A percentile compares a stretch with the other conserved stretches of the same genome.
Evolutionary conservation across 2,113 vertebrate genomes (phyloP).

Genomic region (Esox niger): DNA sequence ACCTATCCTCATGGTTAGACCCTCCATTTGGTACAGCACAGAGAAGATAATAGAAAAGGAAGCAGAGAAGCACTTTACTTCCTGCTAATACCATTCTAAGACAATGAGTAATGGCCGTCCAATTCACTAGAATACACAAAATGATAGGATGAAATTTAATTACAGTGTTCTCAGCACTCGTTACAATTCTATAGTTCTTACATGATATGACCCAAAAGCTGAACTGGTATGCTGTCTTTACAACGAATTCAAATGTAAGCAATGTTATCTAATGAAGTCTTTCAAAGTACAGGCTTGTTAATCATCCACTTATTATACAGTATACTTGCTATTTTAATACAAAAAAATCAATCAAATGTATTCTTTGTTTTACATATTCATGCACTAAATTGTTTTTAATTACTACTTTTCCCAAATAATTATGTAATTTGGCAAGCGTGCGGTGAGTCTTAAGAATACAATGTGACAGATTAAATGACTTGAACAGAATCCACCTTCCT

Average conservation of each 20-base stretch:
- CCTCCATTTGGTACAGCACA: conserved; percentile 36
- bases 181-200: neutral
- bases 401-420: conserved; percentile 37
- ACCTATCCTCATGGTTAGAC: conserved; percentile 41
- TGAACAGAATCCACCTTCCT: conserved; percentile 34
- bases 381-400: conserved; percentile 47
- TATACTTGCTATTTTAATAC: neutral
- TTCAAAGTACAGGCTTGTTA: neutral
- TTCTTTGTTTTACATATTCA: conserved; percentile 47
- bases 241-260: neutral
- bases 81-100: conserved; percentile 17
- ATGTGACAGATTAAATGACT: conserved; percentile 49
- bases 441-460: conserved; percentile 34
- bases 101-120: neutral
- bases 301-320: neutral
- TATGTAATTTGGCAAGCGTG: conserved; percentile 23
- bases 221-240: neutral
- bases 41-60: conserved; percentile 29
- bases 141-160: neutral
- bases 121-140: neutral
- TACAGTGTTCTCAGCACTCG: neutral
- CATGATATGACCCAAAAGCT: neutral
- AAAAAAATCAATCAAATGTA: neutral
- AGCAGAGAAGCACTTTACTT: conserved; percentile 23
- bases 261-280: neutral